Evolutionary conservation across 2,797 vertebrate genomes (phyloP).

Genomic region (Lerista edwardsae): DNA sequence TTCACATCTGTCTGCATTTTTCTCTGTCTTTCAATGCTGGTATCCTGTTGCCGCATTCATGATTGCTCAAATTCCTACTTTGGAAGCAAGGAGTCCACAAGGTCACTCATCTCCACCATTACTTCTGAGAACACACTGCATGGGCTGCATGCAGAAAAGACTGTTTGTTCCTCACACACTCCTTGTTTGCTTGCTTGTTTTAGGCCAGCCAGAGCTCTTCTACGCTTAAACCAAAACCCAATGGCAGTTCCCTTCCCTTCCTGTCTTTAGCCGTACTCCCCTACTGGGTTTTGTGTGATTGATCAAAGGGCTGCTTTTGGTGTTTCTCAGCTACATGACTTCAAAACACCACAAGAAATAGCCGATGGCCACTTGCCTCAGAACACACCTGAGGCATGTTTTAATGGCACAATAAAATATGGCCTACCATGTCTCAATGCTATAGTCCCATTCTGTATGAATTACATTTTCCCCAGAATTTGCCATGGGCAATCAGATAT

Average conservation of each 20-base stretch:
- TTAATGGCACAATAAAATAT: conserved; percentile 68
- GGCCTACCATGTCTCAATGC: conserved; percentile 48
- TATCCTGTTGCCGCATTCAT: conserved; percentile 27
- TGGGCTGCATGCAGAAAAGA: conserved; percentile 1
- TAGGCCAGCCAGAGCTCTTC: conserved; percentile 7
- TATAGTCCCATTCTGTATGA: conserved; percentile 62
- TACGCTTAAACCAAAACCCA: conserved; percentile 25
- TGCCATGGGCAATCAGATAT: conserved; percentile 63
- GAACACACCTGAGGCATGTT: conserved; percentile 63
- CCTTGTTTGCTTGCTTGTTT: conserved; percentile 34
- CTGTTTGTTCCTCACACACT: background rate
- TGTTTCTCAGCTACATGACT: conserved; percentile 53
- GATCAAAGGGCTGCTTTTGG: conserved; percentile 55
- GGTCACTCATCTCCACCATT: background rate
- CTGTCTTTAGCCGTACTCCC: conserved; percentile 43
- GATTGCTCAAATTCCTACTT: conserved; percentile 6
- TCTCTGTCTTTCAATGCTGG: conserved; percentile 1
- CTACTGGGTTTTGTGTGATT: conserved; percentile 31
- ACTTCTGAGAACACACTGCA: background rate
- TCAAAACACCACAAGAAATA: conserved; percentile 59
- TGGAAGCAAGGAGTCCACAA: conserved; percentile 17
- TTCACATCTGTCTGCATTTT: conserved; percentile 23
- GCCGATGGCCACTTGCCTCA: conserved; percentile 58
- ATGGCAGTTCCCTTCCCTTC: conserved; percentile 46
- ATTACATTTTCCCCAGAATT: conserved; percentile 53